Conservation (phyloP, 2,113 vertebrate genomes). For the Lucifuga dentata region DNA sequence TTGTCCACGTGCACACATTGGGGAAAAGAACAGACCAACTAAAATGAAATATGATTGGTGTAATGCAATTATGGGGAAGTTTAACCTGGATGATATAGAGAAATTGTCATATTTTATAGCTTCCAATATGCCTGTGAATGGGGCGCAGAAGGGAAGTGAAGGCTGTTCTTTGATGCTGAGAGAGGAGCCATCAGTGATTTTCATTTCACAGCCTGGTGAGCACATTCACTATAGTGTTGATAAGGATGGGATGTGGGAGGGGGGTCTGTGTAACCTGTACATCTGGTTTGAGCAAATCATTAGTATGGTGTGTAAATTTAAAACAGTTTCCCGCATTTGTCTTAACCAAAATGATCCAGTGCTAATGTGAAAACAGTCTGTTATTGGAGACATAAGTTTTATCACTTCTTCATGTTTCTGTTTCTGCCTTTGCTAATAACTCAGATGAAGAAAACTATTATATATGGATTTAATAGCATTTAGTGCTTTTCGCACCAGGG, state of each 20-base stretch:
- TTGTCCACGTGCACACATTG: conserved; percentile 53
- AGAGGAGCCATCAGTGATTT: conserved; percentile 68
- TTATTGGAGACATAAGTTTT: too few relatives aligned
- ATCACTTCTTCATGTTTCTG: too few relatives aligned
- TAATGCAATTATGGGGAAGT: conserved; percentile 73
- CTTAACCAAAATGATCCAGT: too few relatives aligned
- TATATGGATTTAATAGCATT: too few relatives aligned
- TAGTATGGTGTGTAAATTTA: conserved; percentile 14
- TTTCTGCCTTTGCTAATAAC: too few relatives aligned
- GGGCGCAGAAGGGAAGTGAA: conserved; percentile 46
- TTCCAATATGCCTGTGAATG: conserved; percentile 71
- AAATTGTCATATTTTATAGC: conserved; percentile 74
- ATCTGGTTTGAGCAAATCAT: conserved; percentile 23
- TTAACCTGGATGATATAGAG: conserved; percentile 72
- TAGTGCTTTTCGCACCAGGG: too few relatives aligned
- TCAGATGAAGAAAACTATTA: too few relatives aligned
- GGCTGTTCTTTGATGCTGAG: conserved; percentile 62
- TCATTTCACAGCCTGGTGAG: conserved; percentile 79
- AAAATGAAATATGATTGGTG: conserved; percentile 67
- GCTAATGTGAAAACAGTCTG: too few relatives aligned
- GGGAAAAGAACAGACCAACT: conserved; percentile 45
- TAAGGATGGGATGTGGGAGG: conserved; percentile 40
- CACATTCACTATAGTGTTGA: conserved; percentile 68
- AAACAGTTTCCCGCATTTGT: neutral
- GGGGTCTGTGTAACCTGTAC: conserved; percentile 43